phyloP scores from a whole-genome alignment of 2,797 vertebrate species.

The Pipistrellus pygmaeus region DNA sequence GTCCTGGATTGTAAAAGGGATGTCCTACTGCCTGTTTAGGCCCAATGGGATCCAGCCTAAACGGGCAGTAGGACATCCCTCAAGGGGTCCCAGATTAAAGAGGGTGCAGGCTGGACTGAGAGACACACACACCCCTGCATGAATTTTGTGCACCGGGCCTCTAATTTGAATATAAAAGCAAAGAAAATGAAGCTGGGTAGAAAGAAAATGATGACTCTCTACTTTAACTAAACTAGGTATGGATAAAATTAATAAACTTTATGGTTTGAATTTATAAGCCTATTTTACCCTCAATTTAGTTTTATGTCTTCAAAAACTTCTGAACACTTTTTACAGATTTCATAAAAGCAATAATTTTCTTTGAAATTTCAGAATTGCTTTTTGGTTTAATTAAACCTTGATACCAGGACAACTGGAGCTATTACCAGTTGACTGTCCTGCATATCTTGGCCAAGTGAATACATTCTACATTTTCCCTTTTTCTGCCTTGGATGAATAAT shows the following conservation, averaged over 20 bases:
- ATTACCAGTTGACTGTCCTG: conserved; percentile 44
- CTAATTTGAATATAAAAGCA: background rate
- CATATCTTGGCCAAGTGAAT: conserved; percentile 53
- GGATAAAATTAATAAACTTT: conserved; percentile 62
- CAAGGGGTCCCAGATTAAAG: no score
- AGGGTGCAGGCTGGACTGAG: no score
- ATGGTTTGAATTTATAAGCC: conserved; percentile 60
- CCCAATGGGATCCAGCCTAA: no score
- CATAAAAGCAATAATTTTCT: conserved; percentile 75
- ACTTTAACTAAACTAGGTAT: conserved; percentile 49
- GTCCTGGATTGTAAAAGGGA: no score
- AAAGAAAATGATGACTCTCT: conserved; percentile 54
- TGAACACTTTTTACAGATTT: conserved; percentile 70
- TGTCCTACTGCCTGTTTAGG: no score
- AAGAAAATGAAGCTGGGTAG: conserved; percentile 28
- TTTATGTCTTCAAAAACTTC: conserved; percentile 70
- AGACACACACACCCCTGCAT: no score
- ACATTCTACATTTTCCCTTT: conserved; percentile 58
- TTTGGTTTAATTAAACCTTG: conserved; percentile 67
- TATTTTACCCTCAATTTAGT: conserved; percentile 76
- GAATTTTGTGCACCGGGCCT: no score
- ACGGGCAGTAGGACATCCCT: no score
- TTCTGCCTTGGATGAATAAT: conserved; percentile 73
- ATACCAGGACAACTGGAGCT: conserved; percentile 28
- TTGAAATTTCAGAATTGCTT: conserved; percentile 68